Evolutionary conservation across 2,888 invertebrate species (phyloP).

Genomic region (Halictus ligatus): DNA sequence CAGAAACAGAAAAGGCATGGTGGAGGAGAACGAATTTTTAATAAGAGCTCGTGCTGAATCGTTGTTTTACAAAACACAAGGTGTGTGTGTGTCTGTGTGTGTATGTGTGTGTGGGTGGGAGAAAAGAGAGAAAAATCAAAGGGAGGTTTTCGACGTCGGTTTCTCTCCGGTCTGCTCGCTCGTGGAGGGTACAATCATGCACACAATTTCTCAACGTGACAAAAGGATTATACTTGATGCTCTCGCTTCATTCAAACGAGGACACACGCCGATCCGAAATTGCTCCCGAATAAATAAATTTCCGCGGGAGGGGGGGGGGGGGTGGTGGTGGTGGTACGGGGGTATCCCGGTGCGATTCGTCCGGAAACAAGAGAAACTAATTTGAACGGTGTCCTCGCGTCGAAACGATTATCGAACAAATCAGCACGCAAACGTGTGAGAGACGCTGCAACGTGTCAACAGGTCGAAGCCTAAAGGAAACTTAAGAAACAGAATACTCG

Average conservation of each 20-base stretch:
- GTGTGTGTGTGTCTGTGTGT: too few species aligned
- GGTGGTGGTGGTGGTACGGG: too few species aligned
- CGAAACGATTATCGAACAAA: constrained; percentile 42
- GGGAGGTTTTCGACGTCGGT: constrained; percentile 19
- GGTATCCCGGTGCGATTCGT: background rate
- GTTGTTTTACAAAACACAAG: constrained; percentile 53
- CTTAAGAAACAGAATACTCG: constrained; percentile 28
- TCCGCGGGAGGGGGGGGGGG: background rate
- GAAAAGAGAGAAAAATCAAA: background rate
- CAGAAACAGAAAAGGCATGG: constrained; percentile 47
- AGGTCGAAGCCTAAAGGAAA: constrained; percentile 55
- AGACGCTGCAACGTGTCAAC: constrained; percentile 48
- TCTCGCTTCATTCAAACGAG: constrained; percentile 37
- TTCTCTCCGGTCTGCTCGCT: constrained; percentile 45
- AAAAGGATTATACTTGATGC: constrained; percentile 22
- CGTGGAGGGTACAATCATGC: constrained; percentile 72
- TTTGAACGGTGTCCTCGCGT: constrained; percentile 43
- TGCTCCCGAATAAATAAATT: background rate
- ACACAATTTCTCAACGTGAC: constrained; percentile 67
- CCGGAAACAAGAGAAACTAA: background rate
- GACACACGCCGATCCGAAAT: constrained; percentile 28
- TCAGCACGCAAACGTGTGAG: constrained; percentile 50
- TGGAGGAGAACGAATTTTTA: constrained; percentile 70
- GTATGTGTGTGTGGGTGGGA: background rate
- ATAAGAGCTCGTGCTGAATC: constrained; percentile 76